phyloP scores from a whole-genome alignment of 2,888 invertebrate genomes.

The Amphiduros pacificus region DNA sequence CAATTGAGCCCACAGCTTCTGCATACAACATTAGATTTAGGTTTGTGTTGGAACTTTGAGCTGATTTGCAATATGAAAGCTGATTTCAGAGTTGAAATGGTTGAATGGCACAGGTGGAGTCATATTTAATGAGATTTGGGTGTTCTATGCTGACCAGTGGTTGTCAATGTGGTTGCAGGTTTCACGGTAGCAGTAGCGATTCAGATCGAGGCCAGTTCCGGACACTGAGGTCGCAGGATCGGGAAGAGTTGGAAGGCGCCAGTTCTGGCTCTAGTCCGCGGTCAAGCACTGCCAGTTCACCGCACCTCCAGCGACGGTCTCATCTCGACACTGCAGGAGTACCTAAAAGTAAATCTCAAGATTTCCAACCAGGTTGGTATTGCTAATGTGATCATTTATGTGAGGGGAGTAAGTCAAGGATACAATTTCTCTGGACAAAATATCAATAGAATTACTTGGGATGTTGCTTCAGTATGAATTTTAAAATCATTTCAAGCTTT shows the following conservation, averaged over 20 bases:
- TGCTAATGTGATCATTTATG: neutral
- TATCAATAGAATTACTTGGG: too few relatives aligned
- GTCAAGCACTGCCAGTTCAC: conserved; percentile 30
- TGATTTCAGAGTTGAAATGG: too few relatives aligned
- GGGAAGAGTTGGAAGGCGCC: conserved; percentile 45
- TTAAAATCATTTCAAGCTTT: too few relatives aligned
- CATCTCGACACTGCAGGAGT: conserved; percentile 20
- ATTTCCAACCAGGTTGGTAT: conserved; percentile 35
- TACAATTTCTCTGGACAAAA: too few relatives aligned
- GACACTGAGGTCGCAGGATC: conserved; percentile 1
- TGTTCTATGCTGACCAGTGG: neutral
- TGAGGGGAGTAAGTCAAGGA: neutral
- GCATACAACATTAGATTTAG: too few relatives aligned
- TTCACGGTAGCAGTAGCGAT: too few relatives aligned
- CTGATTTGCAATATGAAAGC: too few relatives aligned
- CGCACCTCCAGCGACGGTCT: conserved; percentile 2
- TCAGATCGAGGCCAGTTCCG: conserved; percentile 6
- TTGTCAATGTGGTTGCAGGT: neutral
- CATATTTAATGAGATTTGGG: too few relatives aligned
- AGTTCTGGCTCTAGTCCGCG: conserved; percentile 47
- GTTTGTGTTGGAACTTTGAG: too few relatives aligned
- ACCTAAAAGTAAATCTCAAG: conserved; percentile 34
- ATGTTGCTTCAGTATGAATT: too few relatives aligned
- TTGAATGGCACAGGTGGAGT: too few relatives aligned
- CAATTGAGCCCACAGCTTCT: too few relatives aligned